Evolutionary conservation across 2,797 vertebrate species (phyloP).

Genomic region (Channallabes apus): DNA sequence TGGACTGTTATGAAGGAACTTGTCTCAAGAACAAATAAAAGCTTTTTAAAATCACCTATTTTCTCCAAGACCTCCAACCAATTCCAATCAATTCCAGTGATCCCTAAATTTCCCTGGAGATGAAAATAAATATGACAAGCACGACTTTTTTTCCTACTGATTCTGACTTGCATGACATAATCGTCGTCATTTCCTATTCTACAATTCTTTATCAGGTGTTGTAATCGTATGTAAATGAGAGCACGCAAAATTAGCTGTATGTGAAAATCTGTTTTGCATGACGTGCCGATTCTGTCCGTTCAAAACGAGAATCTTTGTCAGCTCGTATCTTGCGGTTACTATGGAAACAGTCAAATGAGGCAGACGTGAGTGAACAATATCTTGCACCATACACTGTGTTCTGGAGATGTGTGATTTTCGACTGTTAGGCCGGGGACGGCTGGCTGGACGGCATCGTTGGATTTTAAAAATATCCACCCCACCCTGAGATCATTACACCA

Average conservation of each 20-base stretch:
- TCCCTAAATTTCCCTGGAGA: background rate
- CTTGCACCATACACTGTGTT: conserved; percentile 32
- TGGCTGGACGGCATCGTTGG: conserved; percentile 22
- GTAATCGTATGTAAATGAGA: conserved; percentile 20
- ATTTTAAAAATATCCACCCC: conserved; percentile 57
- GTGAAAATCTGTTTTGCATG: conserved; percentile 24
- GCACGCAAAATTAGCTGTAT: conserved; percentile 3
- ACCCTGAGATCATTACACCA: conserved; percentile 53
- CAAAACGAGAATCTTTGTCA: conserved; percentile 23
- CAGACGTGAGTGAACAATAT: conserved; percentile 17
- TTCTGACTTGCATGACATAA: background rate
- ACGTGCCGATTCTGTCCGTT: background rate
- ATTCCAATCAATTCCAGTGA: no score
- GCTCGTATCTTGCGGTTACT: conserved; percentile 59
- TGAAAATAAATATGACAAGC: background rate
- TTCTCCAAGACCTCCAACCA: background rate
- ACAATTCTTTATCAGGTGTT: background rate
- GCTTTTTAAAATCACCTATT: background rate
- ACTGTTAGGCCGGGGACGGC: conserved; percentile 6
- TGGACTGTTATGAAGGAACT: background rate
- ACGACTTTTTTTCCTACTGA: background rate
- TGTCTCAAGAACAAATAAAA: background rate
- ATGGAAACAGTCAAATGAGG: conserved; percentile 41
- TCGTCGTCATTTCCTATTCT: background rate
- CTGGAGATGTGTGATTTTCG: conserved; percentile 35